Percentiles rank a stretch among this genome's conserved stretches.
phyloP scores from a whole-genome alignment of 1,140 invertebrate genomes.

The Argopecten irradians region DNA sequence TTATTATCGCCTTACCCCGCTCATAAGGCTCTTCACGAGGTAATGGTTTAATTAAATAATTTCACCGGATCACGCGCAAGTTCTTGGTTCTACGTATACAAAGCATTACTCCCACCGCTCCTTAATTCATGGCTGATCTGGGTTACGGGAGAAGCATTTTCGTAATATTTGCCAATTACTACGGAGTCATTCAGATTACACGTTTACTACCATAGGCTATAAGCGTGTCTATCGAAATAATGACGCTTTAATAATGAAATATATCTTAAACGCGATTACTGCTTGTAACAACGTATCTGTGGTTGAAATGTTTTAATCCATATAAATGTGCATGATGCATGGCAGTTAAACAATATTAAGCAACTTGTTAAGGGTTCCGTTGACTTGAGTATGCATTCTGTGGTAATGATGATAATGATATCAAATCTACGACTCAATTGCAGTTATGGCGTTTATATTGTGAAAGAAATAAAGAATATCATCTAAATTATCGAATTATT shows the following conservation, averaged over 20 bases:
- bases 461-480: no score
- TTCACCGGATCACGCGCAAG: neutral
- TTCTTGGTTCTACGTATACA: neutral
- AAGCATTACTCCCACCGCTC: neutral
- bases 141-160: neutral
- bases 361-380: no score
- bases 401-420: no score
- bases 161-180: neutral
- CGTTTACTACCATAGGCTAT: neutral
- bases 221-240: neutral
- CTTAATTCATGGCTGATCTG: neutral
- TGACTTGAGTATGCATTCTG: no score
- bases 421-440: no score
- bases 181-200: neutral
- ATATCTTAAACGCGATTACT: no score
- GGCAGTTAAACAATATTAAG: no score
- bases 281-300: no score
- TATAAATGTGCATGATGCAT: no score
- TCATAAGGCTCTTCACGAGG: neutral
- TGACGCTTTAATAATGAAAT: neutral
- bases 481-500: no score
- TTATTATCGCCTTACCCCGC: neutral
- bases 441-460: no score
- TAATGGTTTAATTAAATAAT: neutral
- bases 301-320: no score